Evolutionary conservation across 2,888 invertebrate species (phyloP), one percentile per base, ranked within the genome.

Genomic region (Crossocerus cetratus): DNA sequence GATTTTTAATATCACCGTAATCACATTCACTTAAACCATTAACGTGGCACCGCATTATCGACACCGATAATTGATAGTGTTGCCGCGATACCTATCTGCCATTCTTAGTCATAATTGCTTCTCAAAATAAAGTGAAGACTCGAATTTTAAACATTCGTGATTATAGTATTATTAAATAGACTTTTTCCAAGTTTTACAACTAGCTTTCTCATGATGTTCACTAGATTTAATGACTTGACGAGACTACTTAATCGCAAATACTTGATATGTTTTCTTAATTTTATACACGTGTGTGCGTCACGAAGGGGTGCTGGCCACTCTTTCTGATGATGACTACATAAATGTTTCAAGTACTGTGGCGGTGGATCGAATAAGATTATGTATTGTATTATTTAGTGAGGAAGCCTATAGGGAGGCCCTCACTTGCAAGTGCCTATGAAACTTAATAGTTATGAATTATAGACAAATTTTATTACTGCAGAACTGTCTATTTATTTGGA

Each of bases 351-450:
- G 55, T 54, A 45, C 32, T 32, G 42, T 16, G 58, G 23, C n/a
- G n/a, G 23, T 53, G 56, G 43, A 55, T 63, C 62, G 60, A 62
- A 71, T 68, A 57, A 66, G 62, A 60, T 42, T 32, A 59, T 72
- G 60, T 62, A 74, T 71, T 69, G 64, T 81, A 78, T 69, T 70
- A 45, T 65, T 69, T 72, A 63, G 63, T 63, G 62, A 65, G 61
- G 14, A n/a, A 49, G 72, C 66, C 45, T 67, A 75, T 72, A n/a
- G n/a, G n/a, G n/a, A n/a, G n/a, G 72, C 73, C 72, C 77, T 81
- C 71, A 80, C 78, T 74, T 82, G 81, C 74, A 84, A 85, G 84
- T 84, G 83, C 82, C 81, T 84, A 71, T 81, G 74, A 69, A 75
- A 74, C 72, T 69, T 62, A 73, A 82, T 78, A 59, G 67, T 74